Conservation (phyloP, 2,113 vertebrate species). For the Atrichornis clamosus region DNA sequence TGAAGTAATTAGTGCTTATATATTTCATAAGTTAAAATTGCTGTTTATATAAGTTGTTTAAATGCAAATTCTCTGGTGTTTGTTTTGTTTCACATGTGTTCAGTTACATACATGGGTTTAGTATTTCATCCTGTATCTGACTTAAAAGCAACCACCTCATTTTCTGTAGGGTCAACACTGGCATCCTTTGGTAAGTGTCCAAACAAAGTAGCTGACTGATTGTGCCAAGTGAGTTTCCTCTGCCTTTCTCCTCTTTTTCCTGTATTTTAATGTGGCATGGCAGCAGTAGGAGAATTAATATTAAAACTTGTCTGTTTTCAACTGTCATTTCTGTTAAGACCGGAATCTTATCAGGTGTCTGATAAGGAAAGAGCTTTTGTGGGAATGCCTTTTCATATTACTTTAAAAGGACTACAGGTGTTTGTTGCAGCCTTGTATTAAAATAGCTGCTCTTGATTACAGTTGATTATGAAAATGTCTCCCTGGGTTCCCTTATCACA, state of each 20-base stretch:
- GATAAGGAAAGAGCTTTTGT: not conserved
- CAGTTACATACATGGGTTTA: not conserved
- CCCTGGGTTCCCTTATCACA: not conserved
- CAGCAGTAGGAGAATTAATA: not conserved
- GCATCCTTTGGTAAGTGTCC: not conserved
- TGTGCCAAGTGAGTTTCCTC: not conserved
- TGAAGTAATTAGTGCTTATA: not conserved
- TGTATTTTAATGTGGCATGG: not conserved
- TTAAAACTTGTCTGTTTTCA: not conserved
- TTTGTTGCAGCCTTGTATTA: not conserved
- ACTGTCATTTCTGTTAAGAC: not conserved
- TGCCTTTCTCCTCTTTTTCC: not conserved
- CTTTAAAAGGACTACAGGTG: not conserved
- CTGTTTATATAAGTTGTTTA: constrained; percentile 30
- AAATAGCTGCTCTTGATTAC: not conserved
- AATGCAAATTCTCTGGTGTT: not conserved
- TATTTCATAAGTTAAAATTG: not conserved
- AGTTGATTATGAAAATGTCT: not conserved
- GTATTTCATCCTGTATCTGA: not conserved
- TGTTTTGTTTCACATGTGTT: constrained; percentile 33
- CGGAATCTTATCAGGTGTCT: not conserved
- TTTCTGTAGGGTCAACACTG: constrained; percentile 1
- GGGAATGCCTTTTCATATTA: not conserved
- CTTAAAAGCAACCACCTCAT: constrained; percentile 33
- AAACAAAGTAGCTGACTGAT: not conserved